Conservation (phyloP, 1,140 invertebrate species). For the Drosophila micromelanica region DNA sequence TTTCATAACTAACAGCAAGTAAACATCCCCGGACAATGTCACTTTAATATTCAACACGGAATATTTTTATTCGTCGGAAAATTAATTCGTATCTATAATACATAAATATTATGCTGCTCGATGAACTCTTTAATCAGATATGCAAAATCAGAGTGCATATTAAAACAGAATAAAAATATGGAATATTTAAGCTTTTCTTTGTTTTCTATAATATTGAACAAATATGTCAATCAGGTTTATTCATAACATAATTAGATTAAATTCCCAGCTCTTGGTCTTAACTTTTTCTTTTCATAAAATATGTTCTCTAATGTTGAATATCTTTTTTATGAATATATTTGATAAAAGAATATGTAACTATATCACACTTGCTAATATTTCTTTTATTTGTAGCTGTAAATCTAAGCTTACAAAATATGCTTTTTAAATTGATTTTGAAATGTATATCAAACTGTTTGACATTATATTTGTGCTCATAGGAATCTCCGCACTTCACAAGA, state of each 20-base stretch:
- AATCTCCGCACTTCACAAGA: constrained; percentile 63
- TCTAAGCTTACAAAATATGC: not conserved
- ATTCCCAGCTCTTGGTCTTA: not conserved
- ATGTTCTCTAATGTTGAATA: too few species aligned
- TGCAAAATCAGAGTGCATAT: not conserved
- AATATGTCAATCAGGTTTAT: not conserved
- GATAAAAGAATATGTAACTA: too few species aligned
- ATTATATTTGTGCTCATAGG: not conserved
- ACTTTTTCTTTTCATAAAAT: not conserved
- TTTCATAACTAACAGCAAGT: not conserved
- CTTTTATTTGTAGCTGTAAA: not conserved
- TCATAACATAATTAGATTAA: not conserved
- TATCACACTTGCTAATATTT: not conserved
- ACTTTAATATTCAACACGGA: too few species aligned
- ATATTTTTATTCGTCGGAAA: too few species aligned
- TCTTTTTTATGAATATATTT: too few species aligned
- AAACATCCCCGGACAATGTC: too few species aligned
- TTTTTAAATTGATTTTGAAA: not conserved
- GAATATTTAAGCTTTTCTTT: not conserved
- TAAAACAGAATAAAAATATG: not conserved
- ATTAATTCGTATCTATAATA: too few species aligned
- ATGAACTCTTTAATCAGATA: not conserved
- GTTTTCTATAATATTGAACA: not conserved
- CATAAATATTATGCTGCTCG: too few species aligned
- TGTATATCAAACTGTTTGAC: not conserved